Evolutionary conservation across 2,888 invertebrate genomes (phyloP), one percentile per base, ranked within the genome.

Genomic region (Tortrix viridana): DNA sequence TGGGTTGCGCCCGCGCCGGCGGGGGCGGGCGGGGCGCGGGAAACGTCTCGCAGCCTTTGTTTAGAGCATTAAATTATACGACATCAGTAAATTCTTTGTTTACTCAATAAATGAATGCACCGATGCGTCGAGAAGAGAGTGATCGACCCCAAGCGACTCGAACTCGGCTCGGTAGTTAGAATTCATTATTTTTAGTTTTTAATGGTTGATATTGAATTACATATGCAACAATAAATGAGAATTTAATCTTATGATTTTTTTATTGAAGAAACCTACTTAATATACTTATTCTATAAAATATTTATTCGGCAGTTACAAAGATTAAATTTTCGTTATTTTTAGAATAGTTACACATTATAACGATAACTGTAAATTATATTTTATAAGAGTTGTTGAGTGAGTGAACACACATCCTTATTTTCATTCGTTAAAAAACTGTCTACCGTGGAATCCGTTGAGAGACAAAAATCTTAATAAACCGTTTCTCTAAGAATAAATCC

Each of bases 31-130:
- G 41, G 65, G 59, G 65, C 65, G 69, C 67, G 69, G 65, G 67
- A 63, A 65, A 73, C 69, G 75, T 70, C 78, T 77, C 80, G 83
- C 83, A 85, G 85, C 84, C 85, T 90, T 90, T 92, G 91, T 91
- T 92, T 91, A 86, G 85, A 87, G 83, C 88, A 89, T 91, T 86
- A 91, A 91, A 88, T 89, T 91, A 91, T 91, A 92, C 88, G 89
- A 89, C 88, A 84, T 79, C 83, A 83, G 90, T 91, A 91, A 91
- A 92, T 88, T 87, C 83, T 86, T 84, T 91, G 89, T 91, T 90
- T 89, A 89, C 86, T 76, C 82, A 80, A 86, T 85, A 86, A 86
- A 88, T 85, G 83, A 86, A 84, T 79, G 83, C 80, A 80, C 81
- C 79, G 78, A 80, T 81, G 76, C 78, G 77, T 76, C 75, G 76